These are phyloP conservation scores for Archilochus colubris DNA, from an alignment of 2,113 vertebrate genomes.

Conservation along the genomic window DNA sequence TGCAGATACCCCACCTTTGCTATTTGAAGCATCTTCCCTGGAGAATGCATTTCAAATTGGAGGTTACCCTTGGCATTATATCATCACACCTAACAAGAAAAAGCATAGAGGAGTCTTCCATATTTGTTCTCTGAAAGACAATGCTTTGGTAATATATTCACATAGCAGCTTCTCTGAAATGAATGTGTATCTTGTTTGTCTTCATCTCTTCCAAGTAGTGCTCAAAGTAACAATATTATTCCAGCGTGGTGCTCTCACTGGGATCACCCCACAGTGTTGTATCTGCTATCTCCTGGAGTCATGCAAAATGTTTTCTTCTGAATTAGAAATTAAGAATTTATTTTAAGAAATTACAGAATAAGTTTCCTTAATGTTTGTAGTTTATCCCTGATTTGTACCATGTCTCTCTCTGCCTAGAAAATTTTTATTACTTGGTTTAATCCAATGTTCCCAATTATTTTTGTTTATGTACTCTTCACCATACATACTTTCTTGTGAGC, in stretches of 20 bases:
- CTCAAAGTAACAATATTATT: not conserved
- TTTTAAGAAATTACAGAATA: not conserved
- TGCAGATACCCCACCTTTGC: conserved; percentile 85
- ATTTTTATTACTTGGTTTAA: not conserved
- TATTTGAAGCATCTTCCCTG: conserved; percentile 91
- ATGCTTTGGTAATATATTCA: conserved; percentile 83
- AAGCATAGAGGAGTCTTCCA: conserved; percentile 89
- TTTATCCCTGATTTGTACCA: not conserved
- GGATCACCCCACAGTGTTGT: not conserved
- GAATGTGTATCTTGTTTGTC: not conserved
- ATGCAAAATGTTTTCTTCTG: not conserved
- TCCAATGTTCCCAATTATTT: not conserved
- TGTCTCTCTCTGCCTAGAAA: not conserved
- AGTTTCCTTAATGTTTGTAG: not conserved
- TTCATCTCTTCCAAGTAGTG: not conserved
- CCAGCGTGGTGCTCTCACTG: not conserved
- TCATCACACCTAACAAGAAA: conserved; percentile 92
- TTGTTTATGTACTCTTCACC: not conserved
- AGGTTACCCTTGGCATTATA: conserved; percentile 95
- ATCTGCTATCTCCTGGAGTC: not conserved
- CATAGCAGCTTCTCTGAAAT: conserved; percentile 38
- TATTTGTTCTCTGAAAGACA: conserved; percentile 89
- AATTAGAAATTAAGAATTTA: not conserved
- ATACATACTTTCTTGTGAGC: not conserved
- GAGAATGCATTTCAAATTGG: conserved; percentile 93